phyloP scores from a whole-genome alignment of 2,797 vertebrate genomes.

The Epinephelus malabaricus region DNA sequence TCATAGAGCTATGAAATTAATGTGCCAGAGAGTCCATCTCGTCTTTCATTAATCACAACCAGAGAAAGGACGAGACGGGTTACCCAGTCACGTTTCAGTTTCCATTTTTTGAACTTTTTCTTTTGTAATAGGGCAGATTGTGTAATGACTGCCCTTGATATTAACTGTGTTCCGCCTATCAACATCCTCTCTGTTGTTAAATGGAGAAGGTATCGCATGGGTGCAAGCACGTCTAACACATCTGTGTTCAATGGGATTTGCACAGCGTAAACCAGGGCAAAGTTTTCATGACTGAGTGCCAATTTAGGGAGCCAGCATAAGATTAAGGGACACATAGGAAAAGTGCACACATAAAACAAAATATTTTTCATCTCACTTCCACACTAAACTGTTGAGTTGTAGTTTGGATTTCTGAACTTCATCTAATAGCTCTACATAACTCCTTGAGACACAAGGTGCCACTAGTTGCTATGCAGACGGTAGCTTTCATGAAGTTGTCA shows the following conservation, averaged over 20 bases:
- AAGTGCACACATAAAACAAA: slow-evolving; percentile 5
- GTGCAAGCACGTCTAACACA: slow-evolving; percentile 47
- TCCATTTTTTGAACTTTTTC: slow-evolving; percentile 34
- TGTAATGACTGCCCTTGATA: slow-evolving; percentile 86
- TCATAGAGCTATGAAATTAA: slow-evolving; percentile 90
- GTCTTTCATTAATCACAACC: slow-evolving; percentile 89
- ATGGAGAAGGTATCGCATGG: slow-evolving; percentile 41
- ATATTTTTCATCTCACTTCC: background rate
- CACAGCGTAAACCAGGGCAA: slow-evolving; percentile 27
- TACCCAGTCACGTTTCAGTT: slow-evolving; percentile 64
- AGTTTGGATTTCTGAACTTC: background rate
- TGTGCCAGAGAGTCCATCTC: slow-evolving; percentile 85
- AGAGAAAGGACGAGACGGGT: slow-evolving; percentile 80
- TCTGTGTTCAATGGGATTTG: slow-evolving; percentile 59
- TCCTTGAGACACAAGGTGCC: background rate
- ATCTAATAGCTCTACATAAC: background rate
- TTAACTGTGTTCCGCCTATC: slow-evolving; percentile 83
- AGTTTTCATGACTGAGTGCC: background rate
- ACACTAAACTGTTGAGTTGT: background rate
- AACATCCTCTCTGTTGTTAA: slow-evolving; percentile 65
- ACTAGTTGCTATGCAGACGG: too few species aligned
- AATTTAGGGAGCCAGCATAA: slow-evolving; percentile 14
- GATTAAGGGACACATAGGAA: slow-evolving; percentile 1
- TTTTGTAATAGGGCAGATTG: slow-evolving; percentile 83
- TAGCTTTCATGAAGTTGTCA: too few species aligned